Evolutionary conservation across 2,888 invertebrate species (phyloP).

Genomic region (Helleia helle): DNA sequence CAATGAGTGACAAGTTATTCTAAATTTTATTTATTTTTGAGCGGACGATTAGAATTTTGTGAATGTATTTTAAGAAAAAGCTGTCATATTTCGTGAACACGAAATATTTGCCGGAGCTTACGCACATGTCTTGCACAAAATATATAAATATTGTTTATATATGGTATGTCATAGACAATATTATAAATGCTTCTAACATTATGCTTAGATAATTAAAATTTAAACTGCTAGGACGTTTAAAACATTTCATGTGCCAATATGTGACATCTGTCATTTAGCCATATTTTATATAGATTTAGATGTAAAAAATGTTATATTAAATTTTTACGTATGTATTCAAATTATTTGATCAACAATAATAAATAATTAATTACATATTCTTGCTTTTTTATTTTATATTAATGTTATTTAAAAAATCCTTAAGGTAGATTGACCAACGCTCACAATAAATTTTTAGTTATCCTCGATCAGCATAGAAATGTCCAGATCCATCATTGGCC

Average conservation of each 20-base stretch:
- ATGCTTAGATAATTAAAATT: slow-evolving; percentile 37
- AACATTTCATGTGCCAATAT: slow-evolving; percentile 65
- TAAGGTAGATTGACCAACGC: too few species aligned
- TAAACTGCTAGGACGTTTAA: slow-evolving; percentile 17
- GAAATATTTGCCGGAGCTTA: slow-evolving; percentile 51
- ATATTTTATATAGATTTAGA: slow-evolving; percentile 59
- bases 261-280: slow-evolving; percentile 56
- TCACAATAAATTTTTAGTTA: too few species aligned
- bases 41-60: too few species aligned
- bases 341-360: slow-evolving; percentile 58
- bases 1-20: too few species aligned
- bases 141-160: slow-evolving; percentile 65
- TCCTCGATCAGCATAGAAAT: too few species aligned
- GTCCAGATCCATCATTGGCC: too few species aligned
- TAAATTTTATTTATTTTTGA: too few species aligned
- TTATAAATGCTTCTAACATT: slow-evolving; percentile 29
- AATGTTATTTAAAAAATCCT: not conserved
- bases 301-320: slow-evolving; percentile 54
- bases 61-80: slow-evolving; percentile 21
- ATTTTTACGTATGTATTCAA: slow-evolving; percentile 58
- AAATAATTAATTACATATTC: slow-evolving; percentile 50
- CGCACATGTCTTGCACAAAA: slow-evolving; percentile 41
- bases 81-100: slow-evolving; percentile 56
- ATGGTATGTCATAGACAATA: slow-evolving; percentile 54
- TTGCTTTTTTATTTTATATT: slow-evolving; percentile 20